Evolutionary conservation across 2,113 vertebrate species (phyloP), one percentile per base, ranked within the genome.

Genomic region (Petaurus breviceps): DNA sequence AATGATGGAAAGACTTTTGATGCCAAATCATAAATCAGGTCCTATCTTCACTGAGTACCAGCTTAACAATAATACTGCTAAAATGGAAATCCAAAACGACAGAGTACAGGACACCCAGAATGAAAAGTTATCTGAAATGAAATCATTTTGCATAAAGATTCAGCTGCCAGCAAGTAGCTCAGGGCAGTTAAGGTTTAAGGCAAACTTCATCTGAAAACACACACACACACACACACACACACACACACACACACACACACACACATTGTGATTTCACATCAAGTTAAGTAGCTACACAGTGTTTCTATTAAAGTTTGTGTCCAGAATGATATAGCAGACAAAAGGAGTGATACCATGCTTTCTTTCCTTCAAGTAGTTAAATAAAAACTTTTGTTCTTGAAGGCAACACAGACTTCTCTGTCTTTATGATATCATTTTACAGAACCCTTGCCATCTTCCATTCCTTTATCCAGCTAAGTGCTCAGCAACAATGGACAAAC

Each of bases 401-500:
- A 97, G 96, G 89, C 22, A 9, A 95, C 2, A 0, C 95, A 90
- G 2, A 0, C 97, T 96, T 92, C 90, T 96, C 93, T 94, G 54
- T 90, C 55, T 92, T 95, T 84, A 5, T 52, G n/a, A 7, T 94
- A 96, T 55, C 96, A 93, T 94, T 96, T 97, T 90, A 96, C 94
- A 43, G 37, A 93, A 46, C 94, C 93, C 31, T 90, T 92, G 91
- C 92, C 90, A 96, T 68, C 92, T 46, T 94, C 90, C 91, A 92
- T 93, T 96, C 43, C 50, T 53, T 91, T 92, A 68, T 92, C 89
- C 91, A 95, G 89, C 94, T 95, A 91, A 97, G 51, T 89, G 96
- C 94, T 97, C 94, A 96, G 95, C 96, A 97, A 97, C 96, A 93
- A 47, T 51, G 93, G 90, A 95, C 19, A 97, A 98, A 97, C 0